Conservation (phyloP, 2,797 vertebrate species). For the Pipistrellus pygmaeus region DNA sequence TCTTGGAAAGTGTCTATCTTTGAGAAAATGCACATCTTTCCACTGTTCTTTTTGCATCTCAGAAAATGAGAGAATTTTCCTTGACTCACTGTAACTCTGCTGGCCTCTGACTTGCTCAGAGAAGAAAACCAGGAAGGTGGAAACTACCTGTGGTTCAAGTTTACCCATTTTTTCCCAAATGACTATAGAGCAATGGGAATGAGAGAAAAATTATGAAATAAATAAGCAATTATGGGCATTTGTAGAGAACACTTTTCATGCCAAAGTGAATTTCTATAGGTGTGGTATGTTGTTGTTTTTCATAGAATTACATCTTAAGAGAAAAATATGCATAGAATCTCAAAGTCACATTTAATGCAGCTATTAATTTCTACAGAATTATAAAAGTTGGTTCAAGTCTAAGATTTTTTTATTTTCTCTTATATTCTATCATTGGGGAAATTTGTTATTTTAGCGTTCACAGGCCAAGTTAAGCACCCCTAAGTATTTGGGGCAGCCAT, state of each 20-base stretch:
- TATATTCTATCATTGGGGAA: background rate
- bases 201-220: background rate
- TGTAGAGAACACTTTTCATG: background rate
- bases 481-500: background rate
- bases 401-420: background rate
- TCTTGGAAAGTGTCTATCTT: constrained; percentile 14
- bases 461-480: background rate
- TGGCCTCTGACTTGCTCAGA: background rate
- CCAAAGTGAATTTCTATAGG: background rate
- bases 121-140: constrained; percentile 9
- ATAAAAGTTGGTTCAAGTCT: background rate
- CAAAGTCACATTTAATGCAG: background rate
- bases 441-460: background rate
- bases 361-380: constrained; percentile 28
- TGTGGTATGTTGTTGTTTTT: background rate
- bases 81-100: background rate
- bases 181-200: background rate
- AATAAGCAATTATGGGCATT: background rate
- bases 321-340: background rate
- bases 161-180: background rate
- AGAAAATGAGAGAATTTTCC: background rate
- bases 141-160: background rate
- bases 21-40: constrained; percentile 32
- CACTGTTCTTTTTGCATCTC: background rate
- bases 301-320: background rate